These are phyloP conservation scores for Carassius auratus DNA, from an alignment of 2,113 vertebrate genomes.

Conservation along the genomic window DNA sequence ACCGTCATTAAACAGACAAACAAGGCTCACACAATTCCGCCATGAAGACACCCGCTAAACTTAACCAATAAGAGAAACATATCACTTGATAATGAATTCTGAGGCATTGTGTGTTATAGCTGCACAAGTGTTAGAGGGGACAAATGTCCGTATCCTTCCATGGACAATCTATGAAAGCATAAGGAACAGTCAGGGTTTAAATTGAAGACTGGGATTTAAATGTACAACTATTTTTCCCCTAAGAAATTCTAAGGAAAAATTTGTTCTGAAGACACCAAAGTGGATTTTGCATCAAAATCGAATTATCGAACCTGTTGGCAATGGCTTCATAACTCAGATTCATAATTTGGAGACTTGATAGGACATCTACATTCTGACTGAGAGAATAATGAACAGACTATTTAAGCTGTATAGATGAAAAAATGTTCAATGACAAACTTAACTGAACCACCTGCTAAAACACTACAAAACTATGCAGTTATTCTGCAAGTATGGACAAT, in stretches of 20 bases:
- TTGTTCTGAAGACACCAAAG: neutral
- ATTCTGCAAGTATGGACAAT: conserved; percentile 2
- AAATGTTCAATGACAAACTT: neutral
- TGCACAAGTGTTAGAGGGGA: neutral
- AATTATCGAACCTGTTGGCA: neutral
- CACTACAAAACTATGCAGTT: neutral
- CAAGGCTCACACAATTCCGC: conserved; percentile 1
- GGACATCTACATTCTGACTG: neutral
- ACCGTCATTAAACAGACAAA: conserved; percentile 53
- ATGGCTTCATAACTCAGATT: neutral
- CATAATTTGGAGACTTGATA: neutral
- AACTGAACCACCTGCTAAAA: neutral
- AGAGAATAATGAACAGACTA: conserved; percentile 17
- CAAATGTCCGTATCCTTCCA: neutral
- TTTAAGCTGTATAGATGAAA: neutral
- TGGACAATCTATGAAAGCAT: neutral
- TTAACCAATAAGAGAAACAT: neutral
- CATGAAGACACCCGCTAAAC: conserved; percentile 28
- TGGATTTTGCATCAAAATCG: neutral
- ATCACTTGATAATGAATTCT: neutral
- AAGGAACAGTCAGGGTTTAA: neutral
- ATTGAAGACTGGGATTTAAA: too few relatives aligned
- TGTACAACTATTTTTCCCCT: too few relatives aligned
- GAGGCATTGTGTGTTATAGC: neutral
- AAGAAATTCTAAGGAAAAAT: neutral